Conservation (phyloP, 2,888 invertebrate genomes). For the Cerceris rybyensis region DNA sequence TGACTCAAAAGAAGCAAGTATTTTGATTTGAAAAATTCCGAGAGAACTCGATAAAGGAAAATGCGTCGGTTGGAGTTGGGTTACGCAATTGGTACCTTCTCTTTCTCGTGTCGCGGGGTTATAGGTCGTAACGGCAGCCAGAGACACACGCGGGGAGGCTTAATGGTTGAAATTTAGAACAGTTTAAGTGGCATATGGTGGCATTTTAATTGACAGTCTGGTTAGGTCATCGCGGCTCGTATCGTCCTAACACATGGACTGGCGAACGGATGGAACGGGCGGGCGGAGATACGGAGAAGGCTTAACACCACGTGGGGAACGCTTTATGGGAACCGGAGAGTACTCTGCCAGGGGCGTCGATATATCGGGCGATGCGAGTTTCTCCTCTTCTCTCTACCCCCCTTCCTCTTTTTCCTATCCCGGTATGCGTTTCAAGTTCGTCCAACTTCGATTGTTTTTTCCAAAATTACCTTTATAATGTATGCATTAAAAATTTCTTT, state of each 20-base stretch:
- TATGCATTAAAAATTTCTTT: slow-evolving; percentile 43
- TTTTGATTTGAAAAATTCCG: not conserved
- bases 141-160: slow-evolving; percentile 29
- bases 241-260: slow-evolving; percentile 67
- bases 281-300: slow-evolving; percentile 47
- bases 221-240: slow-evolving; percentile 74
- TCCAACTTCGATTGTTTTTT: slow-evolving; percentile 18
- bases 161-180: slow-evolving; percentile 68
- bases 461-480: slow-evolving; percentile 38
- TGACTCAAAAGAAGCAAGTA: too few species aligned
- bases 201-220: slow-evolving; percentile 79
- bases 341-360: slow-evolving; percentile 56
- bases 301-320: slow-evolving; percentile 71
- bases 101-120: slow-evolving; percentile 30
- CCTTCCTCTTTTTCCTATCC: not conserved
- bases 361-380: not conserved
- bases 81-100: slow-evolving; percentile 53
- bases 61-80: slow-evolving; percentile 39
- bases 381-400: not conserved
- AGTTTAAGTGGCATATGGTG: slow-evolving; percentile 74
- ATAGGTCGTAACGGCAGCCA: slow-evolving; percentile 30
- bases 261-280: slow-evolving; percentile 47
- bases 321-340: slow-evolving; percentile 73
- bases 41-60: slow-evolving; percentile 19
- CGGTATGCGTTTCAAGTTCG: not conserved